Conservation (phyloP, 2,113 vertebrate species). For the Sebastes schlegelii region DNA sequence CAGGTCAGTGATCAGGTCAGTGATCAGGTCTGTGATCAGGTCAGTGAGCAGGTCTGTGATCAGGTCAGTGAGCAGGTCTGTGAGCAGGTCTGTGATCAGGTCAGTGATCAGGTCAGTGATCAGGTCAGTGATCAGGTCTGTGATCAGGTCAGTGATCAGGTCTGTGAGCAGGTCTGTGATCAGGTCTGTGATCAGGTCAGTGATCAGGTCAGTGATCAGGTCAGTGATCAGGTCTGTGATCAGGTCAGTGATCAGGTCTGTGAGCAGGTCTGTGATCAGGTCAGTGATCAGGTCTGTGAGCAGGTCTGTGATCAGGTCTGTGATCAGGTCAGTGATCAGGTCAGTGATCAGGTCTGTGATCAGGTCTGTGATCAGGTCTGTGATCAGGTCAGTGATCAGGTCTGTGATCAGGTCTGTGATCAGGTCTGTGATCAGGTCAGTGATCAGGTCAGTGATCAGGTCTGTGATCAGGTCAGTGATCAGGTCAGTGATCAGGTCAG, state of each 20-base stretch:
- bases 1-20: slow-evolving; percentile 29
- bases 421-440: too few species aligned
- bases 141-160: slow-evolving; percentile 71
- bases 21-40: slow-evolving; percentile 45
- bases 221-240: too few species aligned
- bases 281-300: too few species aligned
- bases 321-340: slow-evolving; percentile 29
- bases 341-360: slow-evolving; percentile 60
- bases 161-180: background rate
- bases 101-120: slow-evolving; percentile 60
- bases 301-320: slow-evolving; percentile 69
- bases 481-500: too few species aligned
- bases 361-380: too few species aligned
- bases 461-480: background rate
- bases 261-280: too few species aligned
- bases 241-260: slow-evolving; percentile 69
- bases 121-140: too few species aligned
- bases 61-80: too few species aligned
- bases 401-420: background rate
- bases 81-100: too few species aligned
- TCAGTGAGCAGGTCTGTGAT: slow-evolving; percentile 60
- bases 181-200: slow-evolving; percentile 65
- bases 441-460: slow-evolving; percentile 71
- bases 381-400: slow-evolving; percentile 71
- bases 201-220: slow-evolving; percentile 45